These are phyloP conservation scores for Cetoscarus ocellatus DNA, from an alignment of 2,797 vertebrate genomes.

Conservation along the genomic window DNA sequence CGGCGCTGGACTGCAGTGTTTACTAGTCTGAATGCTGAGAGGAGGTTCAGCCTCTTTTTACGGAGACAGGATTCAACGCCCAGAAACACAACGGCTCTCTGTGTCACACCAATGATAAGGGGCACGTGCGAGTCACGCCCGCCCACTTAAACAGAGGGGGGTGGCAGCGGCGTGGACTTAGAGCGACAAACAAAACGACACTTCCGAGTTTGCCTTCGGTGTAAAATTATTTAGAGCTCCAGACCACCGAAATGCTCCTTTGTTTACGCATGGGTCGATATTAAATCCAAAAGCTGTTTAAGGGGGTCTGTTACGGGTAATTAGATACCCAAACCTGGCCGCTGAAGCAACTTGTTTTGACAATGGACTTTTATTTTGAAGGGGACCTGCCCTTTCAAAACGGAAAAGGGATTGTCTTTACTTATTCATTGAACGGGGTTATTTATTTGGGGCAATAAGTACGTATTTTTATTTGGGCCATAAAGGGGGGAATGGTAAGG, in stretches of 20 bases:
- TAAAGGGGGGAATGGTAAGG: no score
- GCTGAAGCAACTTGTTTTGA: neutral
- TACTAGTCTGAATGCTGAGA: neutral
- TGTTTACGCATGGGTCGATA: no score
- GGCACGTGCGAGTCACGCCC: slow-evolving; percentile 30
- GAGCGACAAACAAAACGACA: neutral
- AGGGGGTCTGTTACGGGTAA: no score
- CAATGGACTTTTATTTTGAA: slow-evolving; percentile 24
- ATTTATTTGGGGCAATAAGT: no score
- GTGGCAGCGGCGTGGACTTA: neutral
- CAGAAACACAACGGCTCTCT: slow-evolving; percentile 21
- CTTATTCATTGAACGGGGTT: no score
- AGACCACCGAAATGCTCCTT: no score
- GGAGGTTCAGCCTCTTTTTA: slow-evolving; percentile 17
- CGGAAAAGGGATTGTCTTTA: neutral
- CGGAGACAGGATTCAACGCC: slow-evolving; percentile 30
- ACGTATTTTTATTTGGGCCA: no score
- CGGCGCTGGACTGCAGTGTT: rapidly evolving
- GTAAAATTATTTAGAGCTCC: neutral
- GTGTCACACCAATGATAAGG: slow-evolving; percentile 52
- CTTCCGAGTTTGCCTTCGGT: neutral
- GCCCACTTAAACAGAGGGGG: slow-evolving; percentile 27
- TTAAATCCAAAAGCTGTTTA: no score
- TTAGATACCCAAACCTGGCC: neutral
- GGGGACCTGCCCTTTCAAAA: neutral